Percentiles rank a stretch among this genome's conserved stretches.
These are phyloP conservation scores for Apodemus sylvaticus DNA, from an alignment of 2,113 vertebrate genomes.

Conservation along the genomic window DNA sequence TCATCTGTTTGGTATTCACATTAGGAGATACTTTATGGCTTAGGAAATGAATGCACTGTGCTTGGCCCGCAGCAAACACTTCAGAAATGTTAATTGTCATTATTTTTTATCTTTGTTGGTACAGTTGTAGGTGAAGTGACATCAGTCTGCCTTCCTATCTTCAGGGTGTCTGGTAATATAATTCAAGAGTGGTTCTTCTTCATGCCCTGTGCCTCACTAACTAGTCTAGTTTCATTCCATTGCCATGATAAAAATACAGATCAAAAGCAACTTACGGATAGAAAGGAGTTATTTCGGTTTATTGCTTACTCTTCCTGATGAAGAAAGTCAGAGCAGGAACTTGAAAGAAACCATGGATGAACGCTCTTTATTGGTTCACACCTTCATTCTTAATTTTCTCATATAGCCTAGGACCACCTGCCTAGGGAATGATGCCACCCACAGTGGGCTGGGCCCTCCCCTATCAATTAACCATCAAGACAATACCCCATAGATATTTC, in stretches of 20 bases:
- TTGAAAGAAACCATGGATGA: neutral
- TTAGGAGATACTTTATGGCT: neutral
- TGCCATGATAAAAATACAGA: neutral
- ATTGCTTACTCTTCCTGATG: neutral
- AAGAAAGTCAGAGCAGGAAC: neutral
- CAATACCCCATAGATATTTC: neutral
- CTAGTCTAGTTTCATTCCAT: neutral
- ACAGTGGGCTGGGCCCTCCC: neutral
- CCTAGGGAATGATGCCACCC: neutral
- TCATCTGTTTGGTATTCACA: neutral
- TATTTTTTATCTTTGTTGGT: neutral
- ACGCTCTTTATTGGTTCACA: neutral
- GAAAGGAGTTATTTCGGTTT: neutral
- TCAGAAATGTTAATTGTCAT: neutral
- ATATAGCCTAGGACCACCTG: neutral
- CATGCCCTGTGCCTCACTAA: neutral
- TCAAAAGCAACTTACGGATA: neutral
- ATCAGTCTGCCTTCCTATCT: neutral
- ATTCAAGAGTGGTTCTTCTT: neutral
- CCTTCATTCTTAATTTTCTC: neutral
- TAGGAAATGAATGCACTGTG: neutral
- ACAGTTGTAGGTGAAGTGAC: neutral
- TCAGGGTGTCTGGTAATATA: neutral
- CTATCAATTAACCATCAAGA: neutral
- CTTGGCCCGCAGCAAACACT: neutral